Percentiles rank a stretch among this genome's conserved stretches.
phyloP scores from a whole-genome alignment of 2,888 invertebrate genomes.

The Tetanocera ferruginea region DNA sequence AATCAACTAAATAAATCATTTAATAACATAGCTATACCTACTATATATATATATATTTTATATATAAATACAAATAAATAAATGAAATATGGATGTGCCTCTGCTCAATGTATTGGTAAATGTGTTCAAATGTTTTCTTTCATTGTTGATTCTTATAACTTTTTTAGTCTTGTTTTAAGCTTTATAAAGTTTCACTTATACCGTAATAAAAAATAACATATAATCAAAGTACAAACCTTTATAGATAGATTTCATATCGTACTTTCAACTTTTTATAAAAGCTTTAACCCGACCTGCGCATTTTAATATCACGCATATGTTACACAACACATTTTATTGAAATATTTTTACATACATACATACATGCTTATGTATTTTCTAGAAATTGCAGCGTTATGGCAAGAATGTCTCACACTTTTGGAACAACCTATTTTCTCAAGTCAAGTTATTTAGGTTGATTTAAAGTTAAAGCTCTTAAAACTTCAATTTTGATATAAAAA shows the following conservation, averaged over 20 bases:
- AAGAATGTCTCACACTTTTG: neutral
- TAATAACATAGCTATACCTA: neutral
- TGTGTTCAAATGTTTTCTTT: constrained; percentile 68
- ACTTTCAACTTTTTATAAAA: no score
- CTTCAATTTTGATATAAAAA: neutral
- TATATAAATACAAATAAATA: constrained; percentile 11
- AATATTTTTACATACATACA: no score
- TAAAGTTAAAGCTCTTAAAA: neutral
- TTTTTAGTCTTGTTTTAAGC: neutral
- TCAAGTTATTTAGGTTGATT: neutral
- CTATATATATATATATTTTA: neutral
- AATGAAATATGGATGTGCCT: constrained; percentile 56
- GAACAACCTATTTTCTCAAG: neutral
- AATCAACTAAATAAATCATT: neutral
- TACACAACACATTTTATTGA: no score
- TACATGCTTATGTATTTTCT: no score
- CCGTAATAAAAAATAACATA: neutral
- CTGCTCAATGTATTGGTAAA: constrained; percentile 62
- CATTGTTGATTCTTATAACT: constrained; percentile 47
- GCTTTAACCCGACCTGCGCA: no score
- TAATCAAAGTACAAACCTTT: neutral
- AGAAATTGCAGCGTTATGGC: no score
- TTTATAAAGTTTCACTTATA: constrained; percentile 4
- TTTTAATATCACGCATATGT: no score
- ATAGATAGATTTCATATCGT: neutral